These are phyloP conservation scores for Boulengeromyrus knoepffleri DNA, from an alignment of 2,113 vertebrate species.

Conservation along the genomic window DNA sequence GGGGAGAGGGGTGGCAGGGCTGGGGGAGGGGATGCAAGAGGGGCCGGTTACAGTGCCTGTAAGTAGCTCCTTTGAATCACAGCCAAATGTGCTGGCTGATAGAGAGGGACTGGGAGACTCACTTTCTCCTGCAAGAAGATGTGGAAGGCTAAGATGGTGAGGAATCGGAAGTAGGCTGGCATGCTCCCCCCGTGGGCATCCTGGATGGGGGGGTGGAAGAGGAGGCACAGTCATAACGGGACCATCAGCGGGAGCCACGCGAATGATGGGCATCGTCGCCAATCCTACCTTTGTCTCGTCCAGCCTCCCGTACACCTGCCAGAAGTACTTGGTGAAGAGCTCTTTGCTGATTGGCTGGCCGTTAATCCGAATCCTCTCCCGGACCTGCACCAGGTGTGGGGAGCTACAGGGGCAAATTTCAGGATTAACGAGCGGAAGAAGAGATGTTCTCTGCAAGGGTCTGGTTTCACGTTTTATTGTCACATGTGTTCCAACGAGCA, in stretches of 20 bases:
- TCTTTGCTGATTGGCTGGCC: slow-evolving; percentile 84
- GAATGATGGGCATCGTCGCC: not conserved
- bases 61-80: not conserved
- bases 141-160: slow-evolving; percentile 92
- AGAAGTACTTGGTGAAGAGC: slow-evolving; percentile 90
- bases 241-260: not conserved
- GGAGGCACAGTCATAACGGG: not conserved
- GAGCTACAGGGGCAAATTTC: slow-evolving; percentile 64
- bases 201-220: slow-evolving; percentile 41
- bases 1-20: not conserved
- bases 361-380: slow-evolving; percentile 87
- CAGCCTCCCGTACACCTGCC: slow-evolving; percentile 80
- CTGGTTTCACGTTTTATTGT: not conserved
- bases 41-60: not conserved
- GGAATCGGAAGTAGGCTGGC: slow-evolving; percentile 91
- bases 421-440: not conserved
- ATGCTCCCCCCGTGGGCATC: slow-evolving; percentile 56
- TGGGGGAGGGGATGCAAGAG: not conserved
- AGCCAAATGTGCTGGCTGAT: not conserved
- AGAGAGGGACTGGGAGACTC: not conserved
- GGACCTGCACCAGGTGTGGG: slow-evolving; percentile 90
- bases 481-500: not conserved
- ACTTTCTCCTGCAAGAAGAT: slow-evolving; percentile 94
- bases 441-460: not conserved
- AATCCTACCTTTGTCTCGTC: slow-evolving; percentile 75